Evolutionary conservation across 2,113 vertebrate species (phyloP).

Genomic region (Sterna hirundo): DNA sequence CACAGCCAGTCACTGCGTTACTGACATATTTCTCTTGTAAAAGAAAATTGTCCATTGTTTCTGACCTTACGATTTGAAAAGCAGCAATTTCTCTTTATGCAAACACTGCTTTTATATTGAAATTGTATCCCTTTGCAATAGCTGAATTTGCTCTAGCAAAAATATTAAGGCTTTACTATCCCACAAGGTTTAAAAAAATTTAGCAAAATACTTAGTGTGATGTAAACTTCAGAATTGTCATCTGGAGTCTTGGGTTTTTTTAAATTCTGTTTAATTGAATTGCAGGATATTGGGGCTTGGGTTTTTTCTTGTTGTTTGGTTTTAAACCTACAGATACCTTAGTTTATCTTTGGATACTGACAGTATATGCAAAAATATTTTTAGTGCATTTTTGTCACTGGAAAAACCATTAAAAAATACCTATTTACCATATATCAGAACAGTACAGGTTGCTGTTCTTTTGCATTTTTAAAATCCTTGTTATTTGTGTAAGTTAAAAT

Average conservation of each 20-base stretch:
- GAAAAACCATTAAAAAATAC: background rate
- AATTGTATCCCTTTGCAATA: background rate
- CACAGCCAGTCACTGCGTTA: slow-evolving; percentile 9
- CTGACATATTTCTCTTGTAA: background rate
- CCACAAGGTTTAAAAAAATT: background rate
- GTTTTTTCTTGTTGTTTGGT: background rate
- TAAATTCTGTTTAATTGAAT: background rate
- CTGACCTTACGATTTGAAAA: background rate
- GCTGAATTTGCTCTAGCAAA: background rate
- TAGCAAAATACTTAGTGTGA: background rate
- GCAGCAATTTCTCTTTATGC: background rate
- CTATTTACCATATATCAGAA: background rate
- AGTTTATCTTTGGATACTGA: background rate
- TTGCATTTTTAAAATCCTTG: background rate
- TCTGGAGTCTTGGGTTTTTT: background rate
- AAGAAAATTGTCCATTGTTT: background rate
- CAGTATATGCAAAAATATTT: background rate
- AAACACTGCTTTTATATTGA: background rate
- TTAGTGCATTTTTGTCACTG: slow-evolving; percentile 6
- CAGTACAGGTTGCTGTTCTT: background rate
- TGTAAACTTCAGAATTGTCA: background rate
- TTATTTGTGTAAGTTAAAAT: background rate
- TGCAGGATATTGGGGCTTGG: background rate
- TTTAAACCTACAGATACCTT: background rate
- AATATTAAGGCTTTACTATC: background rate